Base-by-base conservation (phyloP, 2,888 invertebrate genomes). In the Frankliniella intonsa region DNA sequence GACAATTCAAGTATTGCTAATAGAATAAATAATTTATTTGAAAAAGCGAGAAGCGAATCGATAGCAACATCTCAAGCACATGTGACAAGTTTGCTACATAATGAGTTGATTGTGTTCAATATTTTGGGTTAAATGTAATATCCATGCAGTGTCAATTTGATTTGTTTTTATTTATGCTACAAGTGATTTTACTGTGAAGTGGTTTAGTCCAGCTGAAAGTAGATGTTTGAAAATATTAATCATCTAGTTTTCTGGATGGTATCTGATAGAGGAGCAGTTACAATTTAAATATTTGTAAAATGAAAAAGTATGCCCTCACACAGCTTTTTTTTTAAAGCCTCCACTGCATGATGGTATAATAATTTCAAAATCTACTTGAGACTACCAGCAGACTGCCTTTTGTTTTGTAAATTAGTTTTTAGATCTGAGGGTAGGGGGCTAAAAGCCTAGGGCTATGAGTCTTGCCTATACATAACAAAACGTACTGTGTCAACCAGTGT, bases 11-110 rank as follows among this genome's bases (percentile, higher is more conserved):
- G 19, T 14, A 55, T 55, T 55, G 19, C 55, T 76, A 25, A 25
- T 76, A 22, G 69, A 76, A 22, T 76, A 10, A 25, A 22, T 12
- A 25, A 76, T 55, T 55, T 55, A 14, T 55, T 55, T 55, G 62
- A 62, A 25, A 76, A 76, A n/a, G 12, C 25, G 69, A 5, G 25
- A 12, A 76, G 69, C 69, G 69, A 76, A 76, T 76, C 69, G 69
- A 76, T 76, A 76, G 69, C 69, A 76, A 76, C 69, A 76, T 76
- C 69, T 76, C 69, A 76, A 76, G 25, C 69, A 76, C 69, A 76
- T 25, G 69, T 22, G 69, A 25, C 10, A 25, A 76, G 69, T 25
- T 76, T 76, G n/a, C n/a, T 62, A 62, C n/a, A 19, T 62, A 1
- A 62, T 19, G 69, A 76, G 69, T 76, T 76, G 55, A 55, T 55